Evolutionary conservation across 2,888 invertebrate species (phyloP), one percentile per base, ranked within the genome.

Genomic region (Tiliacea citrago): DNA sequence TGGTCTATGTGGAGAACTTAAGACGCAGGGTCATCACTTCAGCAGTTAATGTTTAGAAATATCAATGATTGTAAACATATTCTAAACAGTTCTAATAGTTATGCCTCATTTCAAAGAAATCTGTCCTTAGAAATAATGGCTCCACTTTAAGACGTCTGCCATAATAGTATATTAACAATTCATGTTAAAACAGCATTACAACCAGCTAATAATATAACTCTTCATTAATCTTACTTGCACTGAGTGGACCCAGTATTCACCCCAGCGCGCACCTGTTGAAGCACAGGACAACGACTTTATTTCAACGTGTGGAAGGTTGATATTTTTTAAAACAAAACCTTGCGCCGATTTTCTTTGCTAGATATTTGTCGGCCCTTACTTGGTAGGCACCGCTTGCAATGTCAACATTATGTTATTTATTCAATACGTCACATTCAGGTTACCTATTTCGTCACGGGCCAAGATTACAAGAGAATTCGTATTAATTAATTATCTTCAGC

Each of bases 161-260:
- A 18, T 8, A 35, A 21, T 3, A 42, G 21, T 45, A n/a, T 58
- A 12, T 45, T 39, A 67, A 67, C 7, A 58, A 51, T 74, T 66
- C 3, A 4, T 42, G n/a, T 57, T 66, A 18, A 45, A 75, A 66
- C 16, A 63, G 39, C 29, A 29, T 49, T 9, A 63, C 13, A 45
- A 45, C 10, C 16, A 21, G 18, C 8, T 13, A 2, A 21, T 9
- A 35, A 51, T 24, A 63, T n/a, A 57, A 16, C 42, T 72, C n/a
- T 62, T 67, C 16, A 72, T 47, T 47, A 65, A 63, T 69, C 29
- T 13, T 65, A 60, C 42, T 68, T 68, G 29, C 12, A 24, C 45
- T n/a, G 16, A 35, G 9, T 45, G 29, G 35, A 6, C 0, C 5
- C 16, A 65, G 35, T 73, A 53, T 39, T 53, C 2, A 73, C 39